Percentiles rank a stretch among this genome's conserved stretches.
Evolutionary conservation across 35 echinoderm and acorn worm genomes (phyloP).

Genomic region (Ophiothrix spiculata): DNA sequence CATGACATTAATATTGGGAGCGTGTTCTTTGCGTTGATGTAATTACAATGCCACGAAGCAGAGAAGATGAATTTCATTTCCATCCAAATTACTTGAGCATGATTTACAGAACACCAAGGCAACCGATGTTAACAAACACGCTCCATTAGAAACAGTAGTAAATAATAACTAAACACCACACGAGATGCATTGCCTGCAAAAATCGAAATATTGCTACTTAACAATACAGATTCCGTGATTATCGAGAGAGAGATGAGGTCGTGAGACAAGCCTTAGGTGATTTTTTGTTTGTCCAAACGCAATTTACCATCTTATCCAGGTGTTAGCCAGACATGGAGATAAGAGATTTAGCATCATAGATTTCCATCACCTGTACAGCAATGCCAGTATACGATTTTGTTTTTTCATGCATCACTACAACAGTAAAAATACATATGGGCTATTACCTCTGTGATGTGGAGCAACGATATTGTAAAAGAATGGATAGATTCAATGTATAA

Average conservation of each 20-base stretch:
- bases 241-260: neutral
- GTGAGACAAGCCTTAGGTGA: neutral
- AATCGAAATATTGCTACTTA: neutral
- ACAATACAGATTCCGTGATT: neutral
- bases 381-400: no score
- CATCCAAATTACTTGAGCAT: no score
- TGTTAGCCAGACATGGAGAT: neutral
- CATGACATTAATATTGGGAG: no score
- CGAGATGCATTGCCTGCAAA: neutral
- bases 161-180: neutral
- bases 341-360: neutral
- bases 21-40: no score
- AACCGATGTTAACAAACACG: neutral
- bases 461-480: no score
- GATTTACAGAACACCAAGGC: neutral
- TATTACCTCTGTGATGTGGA: no score
- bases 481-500: no score
- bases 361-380: neutral
- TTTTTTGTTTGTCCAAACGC: neutral
- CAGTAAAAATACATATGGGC: no score
- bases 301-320: neutral
- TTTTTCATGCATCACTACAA: neutral
- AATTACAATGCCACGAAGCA: no score
- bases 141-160: neutral
- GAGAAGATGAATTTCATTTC: no score